These are phyloP conservation scores for Lepidochrysops patricia DNA, from an alignment of 2,888 invertebrate species.

Conservation along the genomic window DNA sequence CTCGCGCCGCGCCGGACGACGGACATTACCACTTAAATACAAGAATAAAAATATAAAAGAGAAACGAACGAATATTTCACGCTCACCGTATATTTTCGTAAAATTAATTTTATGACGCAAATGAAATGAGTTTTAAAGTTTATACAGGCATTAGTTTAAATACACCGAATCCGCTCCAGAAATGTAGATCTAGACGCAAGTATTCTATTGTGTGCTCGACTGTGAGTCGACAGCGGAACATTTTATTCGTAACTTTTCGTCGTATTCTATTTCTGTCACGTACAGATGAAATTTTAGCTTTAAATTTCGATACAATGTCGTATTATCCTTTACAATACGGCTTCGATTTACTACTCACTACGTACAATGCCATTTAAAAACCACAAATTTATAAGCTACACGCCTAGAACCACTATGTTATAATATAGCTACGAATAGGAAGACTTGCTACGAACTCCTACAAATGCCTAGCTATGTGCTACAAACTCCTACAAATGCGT, in stretches of 20 bases:
- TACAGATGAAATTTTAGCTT: background rate
- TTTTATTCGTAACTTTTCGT: background rate
- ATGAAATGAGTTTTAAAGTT: background rate
- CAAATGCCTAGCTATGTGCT: too few species aligned
- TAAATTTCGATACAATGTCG: conserved; percentile 2
- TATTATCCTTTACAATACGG: conserved; percentile 2
- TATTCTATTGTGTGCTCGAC: background rate
- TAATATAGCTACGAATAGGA: too few species aligned
- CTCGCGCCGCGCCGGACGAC: background rate
- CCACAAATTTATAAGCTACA: background rate
- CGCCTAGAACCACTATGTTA: background rate
- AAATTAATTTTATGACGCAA: background rate
- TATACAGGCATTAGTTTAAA: background rate
- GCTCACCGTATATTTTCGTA: background rate
- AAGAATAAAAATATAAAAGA: background rate
- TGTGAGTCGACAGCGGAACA: background rate
- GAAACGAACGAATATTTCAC: background rate
- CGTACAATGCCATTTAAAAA: background rate
- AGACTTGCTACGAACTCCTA: too few species aligned
- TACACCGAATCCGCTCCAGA: background rate
- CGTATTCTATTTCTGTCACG: background rate
- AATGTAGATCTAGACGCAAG: background rate
- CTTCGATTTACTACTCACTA: background rate
- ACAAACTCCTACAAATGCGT: too few species aligned
- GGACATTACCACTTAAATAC: background rate